Evolutionary conservation across 2,797 vertebrate species (phyloP), one percentile per base, ranked within the genome.

Genomic region (Chromobotia macracanthus): DNA sequence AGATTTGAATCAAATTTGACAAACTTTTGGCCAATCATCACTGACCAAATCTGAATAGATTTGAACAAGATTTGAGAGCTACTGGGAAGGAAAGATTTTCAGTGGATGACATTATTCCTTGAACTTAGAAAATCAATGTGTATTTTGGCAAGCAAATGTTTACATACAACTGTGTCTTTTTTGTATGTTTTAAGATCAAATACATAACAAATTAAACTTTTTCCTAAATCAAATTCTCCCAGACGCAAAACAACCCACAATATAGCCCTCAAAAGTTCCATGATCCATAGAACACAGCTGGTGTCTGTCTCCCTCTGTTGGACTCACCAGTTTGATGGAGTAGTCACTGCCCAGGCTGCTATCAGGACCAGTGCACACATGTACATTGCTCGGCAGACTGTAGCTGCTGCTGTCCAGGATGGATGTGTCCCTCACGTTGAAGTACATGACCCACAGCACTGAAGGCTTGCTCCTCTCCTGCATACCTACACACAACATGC

Each of bases 391-490:
- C 0, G 97, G 96, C 21, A 97, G 90, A 55, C 84, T 55, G 3
- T 95, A 95, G 28, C 89, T 91, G 80, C 87, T 85, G 41, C 63
- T 91, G 83, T 92, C 89, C 31, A 92, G 31, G 1, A 72, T 87
- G 0, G 94, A 94, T 0, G 94, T 95, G 83, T 97, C 95, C 41
- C 91, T 94, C 94, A 97, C 95, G 90, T 96, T 99, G 91, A 98
- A 99, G 89, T 96, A 99, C 6, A 97, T 88, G 74, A 94, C 93
- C 97, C 97, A 98, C 1, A 98, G 90, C 53, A 95, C 91, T 51
- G 83, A 84, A 0, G 97, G 96, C 72, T 95, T 91, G 61, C 82
- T 80, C 44, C 67, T 19, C 44, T 88, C 88, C 5, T 41, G 66
- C 7, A 56, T 21, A 50, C 56, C 81, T 81, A 75, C n/a, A 68